These are phyloP conservation scores for Acanthaster planci DNA, from an alignment of 35 echinoderm and acorn worm genomes.

Conservation along the genomic window DNA sequence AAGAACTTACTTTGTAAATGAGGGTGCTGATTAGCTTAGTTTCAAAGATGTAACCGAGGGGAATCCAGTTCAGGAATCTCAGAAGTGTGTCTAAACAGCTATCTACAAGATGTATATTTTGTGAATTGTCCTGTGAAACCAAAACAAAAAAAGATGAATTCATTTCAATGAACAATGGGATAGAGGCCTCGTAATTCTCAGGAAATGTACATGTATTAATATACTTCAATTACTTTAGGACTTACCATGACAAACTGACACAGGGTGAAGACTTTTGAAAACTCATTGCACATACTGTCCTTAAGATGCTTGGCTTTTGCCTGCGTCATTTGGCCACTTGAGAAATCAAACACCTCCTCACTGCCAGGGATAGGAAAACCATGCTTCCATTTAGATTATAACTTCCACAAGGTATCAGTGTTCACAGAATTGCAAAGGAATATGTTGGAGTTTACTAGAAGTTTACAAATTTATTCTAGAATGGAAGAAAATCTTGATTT, in stretches of 20 bases:
- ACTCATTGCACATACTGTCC: conserved; percentile 99
- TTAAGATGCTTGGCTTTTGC: conserved; percentile 99
- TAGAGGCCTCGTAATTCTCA: neutral
- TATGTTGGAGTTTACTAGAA: too few relatives aligned
- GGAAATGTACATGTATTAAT: too few relatives aligned
- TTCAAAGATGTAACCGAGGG: conserved; percentile 97
- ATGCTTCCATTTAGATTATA: too few relatives aligned
- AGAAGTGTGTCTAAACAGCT: conserved; percentile 85
- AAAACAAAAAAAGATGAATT: neutral
- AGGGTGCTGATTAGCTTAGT: conserved; percentile 97
- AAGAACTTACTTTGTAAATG: conserved; percentile 90
- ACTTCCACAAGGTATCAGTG: too few relatives aligned
- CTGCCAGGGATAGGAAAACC: conserved; percentile 54
- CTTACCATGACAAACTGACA: conserved; percentile 97
- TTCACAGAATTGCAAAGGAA: too few relatives aligned
- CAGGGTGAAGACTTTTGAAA: conserved; percentile 90
- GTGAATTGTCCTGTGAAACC: conserved; percentile 84
- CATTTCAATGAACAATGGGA: neutral
- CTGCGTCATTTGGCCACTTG: conserved; percentile 96
- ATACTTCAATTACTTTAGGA: too few relatives aligned
- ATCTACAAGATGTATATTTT: conserved; percentile 82
- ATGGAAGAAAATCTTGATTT: too few relatives aligned
- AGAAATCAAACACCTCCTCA: conserved; percentile 99
- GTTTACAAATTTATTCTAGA: too few relatives aligned
- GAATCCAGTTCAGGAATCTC: conserved; percentile 99